Evolutionary conservation across 2,113 vertebrate species (phyloP), one percentile per base, ranked within the genome.

Genomic region (Plecturocebus donacophilus): DNA sequence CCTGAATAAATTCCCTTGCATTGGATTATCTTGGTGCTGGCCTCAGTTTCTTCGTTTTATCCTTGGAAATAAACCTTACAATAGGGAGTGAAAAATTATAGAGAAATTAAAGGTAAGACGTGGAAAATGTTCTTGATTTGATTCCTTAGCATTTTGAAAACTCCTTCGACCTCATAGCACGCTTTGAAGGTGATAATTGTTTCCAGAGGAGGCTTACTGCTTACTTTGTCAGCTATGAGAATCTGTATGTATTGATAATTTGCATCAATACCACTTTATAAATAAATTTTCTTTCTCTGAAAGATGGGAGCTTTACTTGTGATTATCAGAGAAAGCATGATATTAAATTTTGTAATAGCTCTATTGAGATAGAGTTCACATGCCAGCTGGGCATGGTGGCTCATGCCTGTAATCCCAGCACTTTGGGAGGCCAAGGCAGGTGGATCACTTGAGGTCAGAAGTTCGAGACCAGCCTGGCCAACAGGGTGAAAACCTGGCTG

Each of bases 191-290:
- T 68, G 42, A 86, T 27, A 21, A 40, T 40, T 84, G 32, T 64
- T 90, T 71, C 35, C 11, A 76, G 47, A 66, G 14, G 45, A 85
- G 56, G 8, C n/a, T 90, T 91, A 76, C 35, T 84, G 27, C 38
- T 87, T 68, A 87, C 23, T 73, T 77, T 79, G 42, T 90, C 45
- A 30, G 32, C n/a, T 86, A 64, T 7, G 87, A 42, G 21, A 86
- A 94, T 91, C 64, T 86, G 17, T 82, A 92, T 86, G 90, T 94
- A 85, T 73, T 84, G 64, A 94, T 77, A 77, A 87, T 76, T 77
- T 70, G 49, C 88, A 87, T 58, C 49, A 70, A 70, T 87, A 66
- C 42, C 27, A 82, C 9, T 42, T 40, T 75, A 17, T 68, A 49
- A 71, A 80, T 87, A 86, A 49, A 20, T 84, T 79, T 84, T 68